Evolutionary conservation across 35 echinoderm and acorn worm genomes (phyloP).

Genomic region (Apostichopus japonicus): DNA sequence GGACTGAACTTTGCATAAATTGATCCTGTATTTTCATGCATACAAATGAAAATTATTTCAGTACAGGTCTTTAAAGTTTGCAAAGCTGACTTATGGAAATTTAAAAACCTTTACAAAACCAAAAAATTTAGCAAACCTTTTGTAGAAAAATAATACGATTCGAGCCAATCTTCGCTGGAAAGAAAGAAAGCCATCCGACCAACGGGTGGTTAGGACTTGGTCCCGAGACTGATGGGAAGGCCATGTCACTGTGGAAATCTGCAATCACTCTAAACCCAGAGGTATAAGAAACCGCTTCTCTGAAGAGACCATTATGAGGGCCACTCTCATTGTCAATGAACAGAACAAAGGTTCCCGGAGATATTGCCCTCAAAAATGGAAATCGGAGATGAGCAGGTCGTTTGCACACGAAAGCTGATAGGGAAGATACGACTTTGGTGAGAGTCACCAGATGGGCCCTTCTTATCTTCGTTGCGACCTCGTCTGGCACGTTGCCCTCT

Average conservation of each 20-base stretch:
- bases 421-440: not conserved
- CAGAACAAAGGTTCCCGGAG: slow-evolving; percentile 18
- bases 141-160: slow-evolving; percentile 13
- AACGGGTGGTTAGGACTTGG: not conserved
- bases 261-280: slow-evolving; percentile 8
- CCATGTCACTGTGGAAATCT: not conserved
- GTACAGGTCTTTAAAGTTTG: too few relatives aligned
- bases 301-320: not conserved
- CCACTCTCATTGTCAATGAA: slow-evolving; percentile 24
- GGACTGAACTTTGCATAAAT: too few relatives aligned
- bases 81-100: too few relatives aligned
- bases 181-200: not conserved
- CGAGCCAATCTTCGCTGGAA: not conserved
- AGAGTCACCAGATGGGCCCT: slow-evolving; percentile 16
- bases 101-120: too few relatives aligned
- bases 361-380: not conserved
- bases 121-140: not conserved
- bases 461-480: not conserved
- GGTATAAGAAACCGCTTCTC: not conserved
- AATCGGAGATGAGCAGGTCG: not conserved
- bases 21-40: too few relatives aligned
- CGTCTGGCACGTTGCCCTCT: not conserved
- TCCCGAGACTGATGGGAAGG: not conserved
- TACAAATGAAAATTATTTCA: too few relatives aligned
- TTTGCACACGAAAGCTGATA: not conserved